Base-by-base conservation (phyloP, 35 echinoderm and acorn worm species). In the Apostichopus californicus region DNA sequence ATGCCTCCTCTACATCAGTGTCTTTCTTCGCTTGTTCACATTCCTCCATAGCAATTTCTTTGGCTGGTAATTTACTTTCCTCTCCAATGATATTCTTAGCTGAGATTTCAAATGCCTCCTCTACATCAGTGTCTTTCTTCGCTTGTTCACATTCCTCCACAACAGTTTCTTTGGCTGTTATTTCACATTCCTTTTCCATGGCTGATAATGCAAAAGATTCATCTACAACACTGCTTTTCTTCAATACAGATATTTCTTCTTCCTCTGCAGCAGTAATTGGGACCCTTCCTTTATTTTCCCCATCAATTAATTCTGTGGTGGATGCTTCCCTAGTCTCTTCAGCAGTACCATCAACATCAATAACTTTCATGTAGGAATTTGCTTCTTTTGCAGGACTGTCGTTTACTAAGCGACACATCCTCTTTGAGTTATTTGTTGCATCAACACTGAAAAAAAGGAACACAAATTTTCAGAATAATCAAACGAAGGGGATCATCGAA, bases 301-400 rank as follows among this genome's bases (percentile, higher is more conserved):
- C 24, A 25, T 25, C 24, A 25, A 25, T 25, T 25, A 25, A 25
- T 25, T 25, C 24, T 25, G 1, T 25, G 24, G 24, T 25, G 24
- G 24, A 25, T 25, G 24, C 24, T 25, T 25, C 24, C 24, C 24
- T 25, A 25, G 24, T 25, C 24, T 25, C 24, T 25, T 25, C 24
- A 25, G 24, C 24, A 25, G 24, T 25, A 25, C 79, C 79, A 81
- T 81, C 79, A 34, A 34, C 79, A 4, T 8, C 28, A 87, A 61
- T 25, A 18, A 66, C 28, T 56, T 87, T 15, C 84, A 87, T 87
- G 84, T 59, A 53, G 60, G 84, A 87, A 87, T 87, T 87, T 87
- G 84, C 55, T 87, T 87, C 54, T 12, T 87, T 9, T 66, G 54
- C 84, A 87, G 84, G 84, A 66, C 56, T 5, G 55, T 85, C 84